A percentile compares a stretch with the other conserved stretches of the same genome.
phyloP scores from a whole-genome alignment of 2,888 invertebrate genomes.

The Dendrolimus houi region DNA sequence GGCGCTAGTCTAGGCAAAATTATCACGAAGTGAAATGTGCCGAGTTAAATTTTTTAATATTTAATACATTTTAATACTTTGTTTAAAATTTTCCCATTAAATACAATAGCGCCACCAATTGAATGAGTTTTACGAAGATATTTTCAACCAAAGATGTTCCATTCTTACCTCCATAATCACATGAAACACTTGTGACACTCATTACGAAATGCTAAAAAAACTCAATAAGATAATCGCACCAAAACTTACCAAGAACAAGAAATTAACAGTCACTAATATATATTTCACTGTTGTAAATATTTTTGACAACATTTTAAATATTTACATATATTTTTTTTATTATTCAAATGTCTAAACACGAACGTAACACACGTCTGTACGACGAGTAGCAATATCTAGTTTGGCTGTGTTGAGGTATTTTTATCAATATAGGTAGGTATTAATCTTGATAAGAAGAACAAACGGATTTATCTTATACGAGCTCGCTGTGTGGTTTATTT shows the following conservation, averaged over 20 bases:
- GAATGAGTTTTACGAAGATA: too few relatives aligned
- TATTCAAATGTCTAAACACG: slow-evolving; percentile 9
- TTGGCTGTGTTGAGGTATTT: slow-evolving; percentile 50
- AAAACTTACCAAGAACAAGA: slow-evolving; percentile 62
- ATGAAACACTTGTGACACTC: slow-evolving; percentile 10
- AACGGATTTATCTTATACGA: slow-evolving; percentile 49
- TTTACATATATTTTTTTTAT: slow-evolving; percentile 6
- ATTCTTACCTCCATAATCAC: slow-evolving; percentile 7
- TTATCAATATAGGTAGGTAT: slow-evolving; percentile 47
- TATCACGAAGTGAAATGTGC: too few relatives aligned
- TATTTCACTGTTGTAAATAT: slow-evolving; percentile 67
- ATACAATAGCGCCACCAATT: too few relatives aligned
- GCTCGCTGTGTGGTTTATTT: neutral
- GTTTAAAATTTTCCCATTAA: too few relatives aligned
- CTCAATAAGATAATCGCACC: slow-evolving; percentile 1
- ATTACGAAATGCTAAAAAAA: slow-evolving; percentile 1
- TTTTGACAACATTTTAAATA: slow-evolving; percentile 56
- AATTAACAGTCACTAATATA: slow-evolving; percentile 51
- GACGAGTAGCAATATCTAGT: slow-evolving; percentile 16
- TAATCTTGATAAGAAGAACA: slow-evolving; percentile 71
- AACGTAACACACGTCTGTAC: slow-evolving; percentile 20
- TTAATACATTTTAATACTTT: too few relatives aligned
- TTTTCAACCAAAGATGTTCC: too few relatives aligned
- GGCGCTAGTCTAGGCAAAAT: too few relatives aligned
- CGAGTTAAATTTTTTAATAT: too few relatives aligned